These are phyloP conservation scores for Darwinula stevensoni DNA, from an alignment of 2,888 invertebrate genomes.

Conservation along the genomic window DNA sequence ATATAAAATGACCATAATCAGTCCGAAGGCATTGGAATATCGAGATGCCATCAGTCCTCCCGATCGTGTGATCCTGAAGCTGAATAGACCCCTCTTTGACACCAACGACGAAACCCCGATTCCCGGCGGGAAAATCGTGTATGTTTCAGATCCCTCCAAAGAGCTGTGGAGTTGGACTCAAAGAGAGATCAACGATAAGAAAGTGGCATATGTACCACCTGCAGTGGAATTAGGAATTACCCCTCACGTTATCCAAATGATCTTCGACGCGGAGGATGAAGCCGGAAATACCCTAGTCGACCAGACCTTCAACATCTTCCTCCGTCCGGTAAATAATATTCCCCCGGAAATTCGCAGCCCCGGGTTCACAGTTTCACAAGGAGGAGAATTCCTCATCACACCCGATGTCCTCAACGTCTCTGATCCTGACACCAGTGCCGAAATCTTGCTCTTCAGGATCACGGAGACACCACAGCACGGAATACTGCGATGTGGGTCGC, in stretches of 20 bases:
- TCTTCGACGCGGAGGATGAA: constrained; percentile 14
- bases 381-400: constrained; percentile 13
- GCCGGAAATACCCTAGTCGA: constrained; percentile 14
- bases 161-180: constrained; percentile 14
- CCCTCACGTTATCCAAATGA: constrained; percentile 15
- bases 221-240: constrained; percentile 14
- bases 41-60: too few species aligned
- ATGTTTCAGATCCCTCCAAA: constrained; percentile 12
- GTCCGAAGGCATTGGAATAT: too few species aligned
- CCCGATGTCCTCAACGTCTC: constrained; percentile 13
- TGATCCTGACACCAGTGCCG: constrained; percentile 14
- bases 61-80: too few species aligned
- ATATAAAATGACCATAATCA: too few species aligned
- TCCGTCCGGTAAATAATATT: constrained; percentile 15
- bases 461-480: constrained; percentile 13
- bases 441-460: constrained; percentile 12
- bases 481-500: constrained; percentile 11
- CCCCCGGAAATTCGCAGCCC: constrained; percentile 14
- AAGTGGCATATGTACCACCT: constrained; percentile 16
- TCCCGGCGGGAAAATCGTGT: constrained; percentile 13
- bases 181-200: constrained; percentile 16
- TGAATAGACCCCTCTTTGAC: too few species aligned
- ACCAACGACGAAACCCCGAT: too few species aligned
- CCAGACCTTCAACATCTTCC: constrained; percentile 14
- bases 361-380: constrained; percentile 13